Evolutionary conservation across 2,888 invertebrate species (phyloP).

Genomic region (Suillia variegata): DNA sequence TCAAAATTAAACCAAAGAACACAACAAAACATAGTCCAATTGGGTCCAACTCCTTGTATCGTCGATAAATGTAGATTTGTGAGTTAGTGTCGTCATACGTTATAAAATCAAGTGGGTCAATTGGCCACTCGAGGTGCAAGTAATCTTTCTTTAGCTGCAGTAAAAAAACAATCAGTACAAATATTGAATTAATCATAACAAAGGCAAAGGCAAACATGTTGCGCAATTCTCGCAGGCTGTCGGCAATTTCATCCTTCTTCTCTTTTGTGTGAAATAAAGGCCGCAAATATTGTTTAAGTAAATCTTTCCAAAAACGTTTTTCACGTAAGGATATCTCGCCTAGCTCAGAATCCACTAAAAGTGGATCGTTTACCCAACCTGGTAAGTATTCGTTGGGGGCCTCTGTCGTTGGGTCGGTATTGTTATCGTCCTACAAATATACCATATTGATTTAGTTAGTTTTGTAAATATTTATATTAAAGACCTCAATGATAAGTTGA

Average conservation of each 20-base stretch:
- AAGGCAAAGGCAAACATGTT: constrained; percentile 73
- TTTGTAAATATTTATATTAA: no score
- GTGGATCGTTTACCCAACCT: constrained; percentile 73
- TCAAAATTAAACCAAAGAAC: constrained; percentile 72
- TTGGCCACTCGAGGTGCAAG: constrained; percentile 73
- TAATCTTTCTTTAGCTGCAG: constrained; percentile 75
- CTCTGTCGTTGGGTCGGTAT: no score
- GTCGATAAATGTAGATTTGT: constrained; percentile 65
- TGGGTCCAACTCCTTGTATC: constrained; percentile 72
- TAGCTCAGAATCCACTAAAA: constrained; percentile 69
- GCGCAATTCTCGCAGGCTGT: constrained; percentile 62
- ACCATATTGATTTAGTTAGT: no score
- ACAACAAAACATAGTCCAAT: constrained; percentile 77
- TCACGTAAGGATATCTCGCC: constrained; percentile 71
- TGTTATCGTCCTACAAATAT: not conserved
- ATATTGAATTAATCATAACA: constrained; percentile 78
- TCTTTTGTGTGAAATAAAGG: constrained; percentile 73
- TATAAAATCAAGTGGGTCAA: constrained; percentile 65
- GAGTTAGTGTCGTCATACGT: constrained; percentile 60
- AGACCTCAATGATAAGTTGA: no score
- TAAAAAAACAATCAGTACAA: constrained; percentile 75
- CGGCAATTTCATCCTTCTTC: constrained; percentile 63
- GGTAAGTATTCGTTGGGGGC: constrained; percentile 42
- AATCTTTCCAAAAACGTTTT: constrained; percentile 76
- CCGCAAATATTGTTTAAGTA: constrained; percentile 76